Evolutionary conservation across 2,888 invertebrate genomes (phyloP), one percentile per base, ranked within the genome.

Genomic region (Venustoraphidia nigricollis): DNA sequence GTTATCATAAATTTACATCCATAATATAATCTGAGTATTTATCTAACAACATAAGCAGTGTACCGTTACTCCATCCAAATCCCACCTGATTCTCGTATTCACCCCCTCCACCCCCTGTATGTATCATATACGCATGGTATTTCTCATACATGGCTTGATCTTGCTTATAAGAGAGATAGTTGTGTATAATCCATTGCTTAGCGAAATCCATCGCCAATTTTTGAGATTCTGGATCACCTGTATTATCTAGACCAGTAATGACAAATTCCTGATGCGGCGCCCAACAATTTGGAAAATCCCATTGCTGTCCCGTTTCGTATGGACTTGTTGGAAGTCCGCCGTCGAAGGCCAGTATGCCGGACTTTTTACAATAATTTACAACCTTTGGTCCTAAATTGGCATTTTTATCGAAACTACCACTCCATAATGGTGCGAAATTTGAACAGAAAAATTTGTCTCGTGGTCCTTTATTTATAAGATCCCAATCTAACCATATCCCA

Each of bases 201-300:
- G 85, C 83, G 34, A 87, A 66, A 44, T 76, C 65, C 54, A 71
- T 70, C 0, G 87, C 86, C 50, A 79, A 57, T 10, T 71, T 59
- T 45, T 69, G 63, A 0, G 81, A 79, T 56, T 76, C 72, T 1
- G 59, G 54, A 10, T 72, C 72, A 0, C 69, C 70, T 8, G 80
- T 72, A 37, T 75, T 71, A 48, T 77, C 72, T 50, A 88, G 64
- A 4, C 81, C 80, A 59, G 79, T 75, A 3, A 89, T 76, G 2
- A 83, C 67, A 46, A 88, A 74, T 57, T 83, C 81, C 52, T 88
- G 82, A 42, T 84, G 72, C 4, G 90, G 90, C 0, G 90, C 81
- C 90, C 90, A 91, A 0, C 84, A 86, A 60, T 90, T 90, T 0
- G 89, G 85, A 58, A 77, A 80, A 62, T 87, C 86, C 87, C 87